Evolutionary conservation across 2,797 vertebrate species (phyloP), one percentile per base, ranked within the genome.

Genomic region (Manis pentadactyla): DNA sequence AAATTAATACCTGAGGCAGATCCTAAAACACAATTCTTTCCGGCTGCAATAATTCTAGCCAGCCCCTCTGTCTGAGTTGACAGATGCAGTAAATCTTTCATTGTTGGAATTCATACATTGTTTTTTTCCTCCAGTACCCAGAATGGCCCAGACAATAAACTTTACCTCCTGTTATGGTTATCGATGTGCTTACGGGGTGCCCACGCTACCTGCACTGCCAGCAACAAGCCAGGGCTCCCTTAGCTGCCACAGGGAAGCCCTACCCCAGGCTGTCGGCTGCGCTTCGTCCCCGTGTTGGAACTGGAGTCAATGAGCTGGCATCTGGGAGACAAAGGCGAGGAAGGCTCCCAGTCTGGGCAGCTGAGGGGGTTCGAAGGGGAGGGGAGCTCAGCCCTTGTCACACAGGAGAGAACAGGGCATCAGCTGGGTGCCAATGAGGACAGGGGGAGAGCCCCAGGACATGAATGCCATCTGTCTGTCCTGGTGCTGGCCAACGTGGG

Each of bases 91-190:
- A 92, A 94, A 97, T 97, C 96, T 96, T 71, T 51, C 61, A 8
- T 59, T 0, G 4, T 42, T 51, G 74, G 51, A 59, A 86, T 95
- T 77, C 83, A 15, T 42, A 73, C 27, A 23, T 93, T 94, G 87
- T 87, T 96, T 87, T 31, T 66, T 21, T 57, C 79, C 96, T 92
- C 79, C 0, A 1, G 73, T 90, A 29, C 53, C 53, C 0, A 1
- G 93, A 95, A 96, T 12, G 1, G 90, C 78, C 90, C 96, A 82
- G 89, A 95, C 97, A 74, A 96, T 96, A 96, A 96, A 97, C 92
- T 94, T 94, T 66, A 42, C 93, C 97, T 97, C 93, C 93, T 93
- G 87, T 96, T 64, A 96, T 88, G 87, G 66, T 90, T 86, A 90
- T 4, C 15, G 4, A 19, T 61, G 96, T 18, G 75, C 69, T 96